Conservation (phyloP, 2,797 vertebrate species). For the Lepus townsendii region DNA sequence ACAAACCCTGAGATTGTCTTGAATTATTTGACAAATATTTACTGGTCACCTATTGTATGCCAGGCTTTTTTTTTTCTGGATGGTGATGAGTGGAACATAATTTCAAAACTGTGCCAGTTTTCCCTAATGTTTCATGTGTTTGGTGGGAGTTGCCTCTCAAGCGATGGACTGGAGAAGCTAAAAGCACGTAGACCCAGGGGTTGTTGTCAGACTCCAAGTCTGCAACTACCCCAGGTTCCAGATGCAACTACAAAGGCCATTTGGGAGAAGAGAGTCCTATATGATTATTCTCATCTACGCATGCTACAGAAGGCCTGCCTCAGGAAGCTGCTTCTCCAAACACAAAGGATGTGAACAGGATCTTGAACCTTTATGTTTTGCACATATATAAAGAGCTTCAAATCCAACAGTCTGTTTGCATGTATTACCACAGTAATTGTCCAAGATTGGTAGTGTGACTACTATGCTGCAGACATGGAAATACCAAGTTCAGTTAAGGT, state of each 20-base stretch:
- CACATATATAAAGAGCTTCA: background rate
- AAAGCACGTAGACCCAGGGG: background rate
- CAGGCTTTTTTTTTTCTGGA: background rate
- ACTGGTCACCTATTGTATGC: background rate
- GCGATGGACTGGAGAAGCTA: conserved; percentile 2
- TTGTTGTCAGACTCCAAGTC: background rate
- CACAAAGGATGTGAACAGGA: background rate
- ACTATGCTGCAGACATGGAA: background rate
- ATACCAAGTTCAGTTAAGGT: background rate
- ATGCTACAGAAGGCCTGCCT: background rate
- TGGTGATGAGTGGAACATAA: background rate
- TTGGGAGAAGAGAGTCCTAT: background rate
- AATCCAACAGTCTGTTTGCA: background rate
- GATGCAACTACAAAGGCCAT: background rate
- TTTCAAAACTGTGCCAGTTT: background rate
- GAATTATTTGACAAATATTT: conserved; percentile 31
- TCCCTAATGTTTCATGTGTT: background rate
- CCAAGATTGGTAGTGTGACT: background rate
- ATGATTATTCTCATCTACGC: background rate
- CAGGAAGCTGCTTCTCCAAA: background rate
- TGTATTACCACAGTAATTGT: background rate
- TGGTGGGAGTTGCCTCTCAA: background rate
- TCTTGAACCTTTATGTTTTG: background rate
- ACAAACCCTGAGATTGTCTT: background rate
- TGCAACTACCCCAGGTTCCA: background rate